Base-by-base conservation (phyloP, 1,140 invertebrate species). In the Helicoverpa zea region DNA sequence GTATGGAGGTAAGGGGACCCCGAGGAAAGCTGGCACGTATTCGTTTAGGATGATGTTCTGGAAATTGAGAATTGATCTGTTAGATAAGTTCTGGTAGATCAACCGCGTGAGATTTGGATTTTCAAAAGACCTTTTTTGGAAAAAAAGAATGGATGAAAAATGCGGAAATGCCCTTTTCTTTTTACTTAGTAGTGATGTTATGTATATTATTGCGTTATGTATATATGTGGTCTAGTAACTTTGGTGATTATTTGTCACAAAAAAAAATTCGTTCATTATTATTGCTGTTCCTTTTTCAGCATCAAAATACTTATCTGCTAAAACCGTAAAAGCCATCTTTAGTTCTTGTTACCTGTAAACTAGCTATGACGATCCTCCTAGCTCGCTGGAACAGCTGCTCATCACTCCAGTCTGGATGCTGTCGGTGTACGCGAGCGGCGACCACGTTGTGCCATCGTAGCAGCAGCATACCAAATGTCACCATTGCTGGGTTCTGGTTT, bases 21-120 rank as follows among this genome's bases (percentile, higher is more conserved):
- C 98, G 11, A 99, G 90, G 81, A 99, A 97, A 1, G 97, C 97
- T 9, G 99, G 99, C 54, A 99, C 95, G 94, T 99, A 99, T 92
- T 99, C 99, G 92, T 99, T 99, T 81, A 98, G 95, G 81, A 99
- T 98, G 43, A 99, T 98, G 89, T 99, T 99, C 98, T 99, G 96
- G 12, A 97, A 58, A 58, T 16, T 3, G 12, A 7, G 16, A 56
- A 23, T 49, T 11, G 1, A 16, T 35, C 3, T 66, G 7, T 66
- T 49, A 18, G 10, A 5, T 43, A 43, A 43, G 2, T 3, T 2
- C 1, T 30, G 14, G 61, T 64, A 35, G 3, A 35, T 35, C 35
- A 35, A 35, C 7, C 7, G 3, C 35, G 3, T 35, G 35, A 35
- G 35, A 1, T 35, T 7, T 35, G 35, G 7, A 35, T 5, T 35